Evolutionary conservation across 1,140 invertebrate genomes (phyloP).

Genomic region (Polypedilum pembai): DNA sequence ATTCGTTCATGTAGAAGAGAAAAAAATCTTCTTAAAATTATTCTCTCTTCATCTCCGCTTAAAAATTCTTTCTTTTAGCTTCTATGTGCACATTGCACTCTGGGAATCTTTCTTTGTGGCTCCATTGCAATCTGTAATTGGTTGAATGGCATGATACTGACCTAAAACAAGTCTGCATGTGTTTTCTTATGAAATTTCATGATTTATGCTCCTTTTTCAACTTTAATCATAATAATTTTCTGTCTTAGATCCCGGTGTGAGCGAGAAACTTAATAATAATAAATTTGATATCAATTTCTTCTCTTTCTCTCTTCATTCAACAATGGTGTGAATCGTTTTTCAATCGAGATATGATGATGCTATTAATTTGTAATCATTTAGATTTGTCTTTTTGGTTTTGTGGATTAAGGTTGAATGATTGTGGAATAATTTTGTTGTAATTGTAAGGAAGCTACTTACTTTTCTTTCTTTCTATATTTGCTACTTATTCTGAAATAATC

Average conservation of each 20-base stretch:
- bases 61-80: too few relatives aligned
- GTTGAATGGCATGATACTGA: neutral
- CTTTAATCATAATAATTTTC: too few relatives aligned
- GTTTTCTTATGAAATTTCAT: neutral
- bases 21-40: constrained; percentile 1
- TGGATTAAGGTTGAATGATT: too few relatives aligned
- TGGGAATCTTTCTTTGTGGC: neutral
- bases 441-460: too few relatives aligned
- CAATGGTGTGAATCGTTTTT: neutral
- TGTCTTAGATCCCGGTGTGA: too few relatives aligned
- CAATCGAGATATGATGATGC: neutral
- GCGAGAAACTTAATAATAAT: neutral
- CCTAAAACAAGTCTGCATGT: constrained; percentile 3
- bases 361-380: constrained; percentile 16
- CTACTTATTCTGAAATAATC: too few relatives aligned
- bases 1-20: constrained; percentile 1
- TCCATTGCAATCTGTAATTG: constrained; percentile 17
- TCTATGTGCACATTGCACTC: neutral
- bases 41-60: neutral
- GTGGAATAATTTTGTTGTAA: too few relatives aligned
- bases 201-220: too few relatives aligned
- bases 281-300: constrained; percentile 1
- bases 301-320: neutral
- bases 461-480: too few relatives aligned
- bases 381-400: too few relatives aligned